Percentiles rank a stretch among this genome's conserved stretches.
These are phyloP conservation scores for Pangasius larnaudii DNA, from an alignment of 2,797 vertebrate species.

Conservation along the genomic window DNA sequence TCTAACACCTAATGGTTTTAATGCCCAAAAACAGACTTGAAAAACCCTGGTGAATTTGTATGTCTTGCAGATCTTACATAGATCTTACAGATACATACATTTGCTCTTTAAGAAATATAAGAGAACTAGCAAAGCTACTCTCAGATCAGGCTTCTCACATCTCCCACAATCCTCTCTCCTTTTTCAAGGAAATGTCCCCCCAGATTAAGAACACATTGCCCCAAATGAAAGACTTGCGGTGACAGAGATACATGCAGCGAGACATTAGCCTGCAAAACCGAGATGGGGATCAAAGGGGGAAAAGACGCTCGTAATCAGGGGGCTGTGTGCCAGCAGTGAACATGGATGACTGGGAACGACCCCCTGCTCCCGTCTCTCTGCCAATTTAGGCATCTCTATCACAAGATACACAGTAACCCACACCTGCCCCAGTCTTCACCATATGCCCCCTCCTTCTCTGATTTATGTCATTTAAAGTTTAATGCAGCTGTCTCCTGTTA, in stretches of 20 bases:
- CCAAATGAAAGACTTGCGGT: constrained; percentile 57
- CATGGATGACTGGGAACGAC: constrained; percentile 42
- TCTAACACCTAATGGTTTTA: constrained; percentile 41
- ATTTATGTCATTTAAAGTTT: constrained; percentile 61
- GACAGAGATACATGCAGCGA: constrained; percentile 61
- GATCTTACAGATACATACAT: too few species aligned
- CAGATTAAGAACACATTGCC: constrained; percentile 64
- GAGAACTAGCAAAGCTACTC: constrained; percentile 26
- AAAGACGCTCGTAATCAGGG: constrained; percentile 59
- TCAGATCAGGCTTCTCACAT: constrained; percentile 43
- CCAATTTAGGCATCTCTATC: constrained; percentile 47
- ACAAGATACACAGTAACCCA: constrained; percentile 48
- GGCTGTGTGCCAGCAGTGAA: constrained; percentile 54
- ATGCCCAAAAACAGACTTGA: constrained; percentile 2
- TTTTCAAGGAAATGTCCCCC: constrained; percentile 21
- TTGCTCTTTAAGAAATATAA: constrained; percentile 23
- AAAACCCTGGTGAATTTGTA: constrained; percentile 15
- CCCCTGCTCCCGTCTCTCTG: constrained; percentile 36
- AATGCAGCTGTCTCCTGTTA: constrained; percentile 62
- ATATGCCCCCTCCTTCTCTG: constrained; percentile 46
- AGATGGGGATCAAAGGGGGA: constrained; percentile 60
- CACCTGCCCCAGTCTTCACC: constrained; percentile 42
- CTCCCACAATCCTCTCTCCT: constrained; percentile 3
- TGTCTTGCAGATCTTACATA: neutral
- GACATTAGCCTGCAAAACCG: constrained; percentile 53